These are phyloP conservation scores for Drosophila infuscata DNA, from an alignment of 2,888 invertebrate species.

Conservation along the genomic window DNA sequence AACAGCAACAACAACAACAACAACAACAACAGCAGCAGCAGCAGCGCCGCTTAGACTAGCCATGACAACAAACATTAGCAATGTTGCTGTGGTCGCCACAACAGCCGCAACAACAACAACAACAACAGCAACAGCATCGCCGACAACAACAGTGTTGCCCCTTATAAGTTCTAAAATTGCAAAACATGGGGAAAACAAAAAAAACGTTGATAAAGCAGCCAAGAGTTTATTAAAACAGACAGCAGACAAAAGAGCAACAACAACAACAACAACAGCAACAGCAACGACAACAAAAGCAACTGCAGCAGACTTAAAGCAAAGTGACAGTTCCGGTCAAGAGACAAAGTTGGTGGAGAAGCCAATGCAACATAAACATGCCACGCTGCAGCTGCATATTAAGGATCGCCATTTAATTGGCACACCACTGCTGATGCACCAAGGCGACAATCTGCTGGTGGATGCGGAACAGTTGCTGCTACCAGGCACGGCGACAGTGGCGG, in stretches of 20 bases:
- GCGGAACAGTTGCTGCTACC: constrained; percentile 78
- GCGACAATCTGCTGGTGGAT: constrained; percentile 82
- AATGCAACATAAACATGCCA: constrained; percentile 74
- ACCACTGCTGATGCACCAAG: constrained; percentile 83
- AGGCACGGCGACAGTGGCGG: constrained; percentile 67
- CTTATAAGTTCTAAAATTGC: constrained; percentile 50
- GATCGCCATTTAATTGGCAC: constrained; percentile 84
- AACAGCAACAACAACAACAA: constrained; percentile 13
- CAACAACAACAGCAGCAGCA: constrained; percentile 38
- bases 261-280: constrained; percentile 21
- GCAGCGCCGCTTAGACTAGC: constrained; percentile 28
- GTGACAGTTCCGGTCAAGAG: constrained; percentile 64
- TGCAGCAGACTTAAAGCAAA: constrained; percentile 26
- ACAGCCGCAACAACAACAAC: constrained; percentile 29
- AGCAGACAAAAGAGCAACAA: constrained; percentile 25
- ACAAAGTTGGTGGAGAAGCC: constrained; percentile 26
- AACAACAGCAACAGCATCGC: constrained; percentile 25
- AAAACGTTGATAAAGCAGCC: constrained; percentile 37
- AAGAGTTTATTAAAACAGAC: constrained; percentile 70
- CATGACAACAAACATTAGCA: constrained; percentile 65
- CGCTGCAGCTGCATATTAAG: constrained; percentile 81
- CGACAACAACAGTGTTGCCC: constrained; percentile 63
- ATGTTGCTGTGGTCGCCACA: constrained; percentile 54
- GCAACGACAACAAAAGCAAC: constrained; percentile 11
- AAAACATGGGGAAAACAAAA: constrained; percentile 36